phyloP scores from a whole-genome alignment of 2,888 invertebrate genomes.

The Artemia sinica region DNA sequence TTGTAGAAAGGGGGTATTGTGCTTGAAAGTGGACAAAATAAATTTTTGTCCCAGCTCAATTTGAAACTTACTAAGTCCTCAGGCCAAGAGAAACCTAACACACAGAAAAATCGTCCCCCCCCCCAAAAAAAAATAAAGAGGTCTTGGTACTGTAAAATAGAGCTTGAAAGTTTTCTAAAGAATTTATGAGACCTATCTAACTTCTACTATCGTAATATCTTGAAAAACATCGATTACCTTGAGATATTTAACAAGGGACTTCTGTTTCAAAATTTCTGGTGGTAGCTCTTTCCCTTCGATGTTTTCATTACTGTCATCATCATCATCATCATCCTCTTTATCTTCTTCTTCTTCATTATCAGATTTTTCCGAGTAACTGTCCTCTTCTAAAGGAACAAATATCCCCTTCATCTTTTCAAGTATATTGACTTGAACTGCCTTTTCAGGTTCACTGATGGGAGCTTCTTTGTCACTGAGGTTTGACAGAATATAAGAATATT shows the following conservation, averaged over 20 bases:
- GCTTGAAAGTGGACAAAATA: too few relatives aligned
- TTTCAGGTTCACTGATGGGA: conserved; percentile 24
- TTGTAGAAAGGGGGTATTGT: too few relatives aligned
- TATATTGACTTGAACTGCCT: conserved; percentile 22
- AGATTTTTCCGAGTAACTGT: conserved; percentile 24
- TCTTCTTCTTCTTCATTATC: conserved; percentile 23
- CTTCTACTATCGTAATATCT: conserved; percentile 24
- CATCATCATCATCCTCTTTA: conserved; percentile 19
- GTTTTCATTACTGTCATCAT: conserved; percentile 21
- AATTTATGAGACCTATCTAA: too few relatives aligned
- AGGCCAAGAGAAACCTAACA: too few relatives aligned
- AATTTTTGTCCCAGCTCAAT: too few relatives aligned
- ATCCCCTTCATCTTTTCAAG: conserved; percentile 18
- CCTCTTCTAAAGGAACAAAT: conserved; percentile 21
- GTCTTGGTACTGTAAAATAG: too few relatives aligned
- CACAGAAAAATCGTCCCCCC: too few relatives aligned
- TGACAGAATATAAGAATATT: conserved; percentile 23
- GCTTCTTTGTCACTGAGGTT: conserved; percentile 26
- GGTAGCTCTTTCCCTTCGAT: conserved; percentile 25
- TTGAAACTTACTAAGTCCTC: too few relatives aligned
- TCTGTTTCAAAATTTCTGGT: conserved; percentile 32
- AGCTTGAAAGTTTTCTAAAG: too few relatives aligned
- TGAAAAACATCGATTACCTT: conserved; percentile 37
- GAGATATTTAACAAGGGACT: conserved; percentile 46
- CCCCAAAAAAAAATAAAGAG: too few relatives aligned